These are phyloP conservation scores for Naso thynnoides DNA, from an alignment of 2,797 vertebrate species.

Conservation along the genomic window DNA sequence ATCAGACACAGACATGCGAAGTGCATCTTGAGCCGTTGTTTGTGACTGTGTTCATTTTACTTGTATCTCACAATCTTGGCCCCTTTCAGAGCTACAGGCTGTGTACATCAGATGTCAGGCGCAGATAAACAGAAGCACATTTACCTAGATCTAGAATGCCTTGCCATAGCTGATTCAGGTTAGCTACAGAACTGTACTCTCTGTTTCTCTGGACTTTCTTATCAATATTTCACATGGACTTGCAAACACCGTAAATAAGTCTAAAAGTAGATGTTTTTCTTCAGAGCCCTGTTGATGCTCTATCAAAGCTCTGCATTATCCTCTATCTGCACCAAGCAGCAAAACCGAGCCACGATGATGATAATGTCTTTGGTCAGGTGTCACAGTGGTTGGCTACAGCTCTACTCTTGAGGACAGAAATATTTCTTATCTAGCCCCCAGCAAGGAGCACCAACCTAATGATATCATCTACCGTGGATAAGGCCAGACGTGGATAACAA, in stretches of 20 bases:
- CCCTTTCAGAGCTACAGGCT: background rate
- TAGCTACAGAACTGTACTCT: background rate
- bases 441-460: slow-evolving; percentile 47
- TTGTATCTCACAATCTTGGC: slow-evolving; percentile 5
- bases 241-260: background rate
- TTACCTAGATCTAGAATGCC: background rate
- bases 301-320: slow-evolving; percentile 8
- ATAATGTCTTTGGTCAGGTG: slow-evolving; percentile 53
- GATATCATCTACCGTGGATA: slow-evolving; percentile 49
- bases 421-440: slow-evolving; percentile 47
- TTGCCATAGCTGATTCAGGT: background rate
- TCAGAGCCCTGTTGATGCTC: slow-evolving; percentile 2
- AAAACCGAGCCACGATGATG: slow-evolving; percentile 19
- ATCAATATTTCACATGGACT: background rate
- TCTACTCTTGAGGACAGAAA: slow-evolving; percentile 42
- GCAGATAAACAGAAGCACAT: slow-evolving; percentile 16
- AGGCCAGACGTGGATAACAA: slow-evolving; percentile 45
- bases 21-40: slow-evolving; percentile 18
- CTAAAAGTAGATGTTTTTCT: slow-evolving; percentile 15
- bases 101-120: slow-evolving; percentile 12
- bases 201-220: slow-evolving; percentile 1
- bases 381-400: slow-evolving; percentile 38
- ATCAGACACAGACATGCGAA: slow-evolving; percentile 27
- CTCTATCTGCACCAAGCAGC: slow-evolving; percentile 29
- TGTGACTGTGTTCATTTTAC: background rate